These are phyloP conservation scores for Oncorhynchus gorbuscha DNA, from an alignment of 2,113 vertebrate species.

Conservation along the genomic window DNA sequence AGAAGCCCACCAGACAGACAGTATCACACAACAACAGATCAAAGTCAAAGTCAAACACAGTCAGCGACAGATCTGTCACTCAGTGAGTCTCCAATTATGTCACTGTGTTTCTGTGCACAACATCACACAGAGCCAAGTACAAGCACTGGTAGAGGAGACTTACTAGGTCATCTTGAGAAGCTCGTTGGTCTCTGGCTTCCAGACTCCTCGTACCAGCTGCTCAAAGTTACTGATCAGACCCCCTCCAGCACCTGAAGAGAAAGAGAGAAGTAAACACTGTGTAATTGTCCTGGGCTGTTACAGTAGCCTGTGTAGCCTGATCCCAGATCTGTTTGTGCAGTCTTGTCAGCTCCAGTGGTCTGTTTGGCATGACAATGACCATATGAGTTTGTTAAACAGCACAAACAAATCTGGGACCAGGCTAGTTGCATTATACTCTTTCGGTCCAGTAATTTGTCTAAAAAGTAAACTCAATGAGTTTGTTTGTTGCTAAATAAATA, in stretches of 20 bases:
- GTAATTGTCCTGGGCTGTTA: background rate
- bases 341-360: too few species aligned
- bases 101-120: background rate
- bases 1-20: background rate
- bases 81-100: background rate
- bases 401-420: too few species aligned
- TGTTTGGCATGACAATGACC: too few species aligned
- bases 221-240: conserved; percentile 90
- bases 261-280: background rate
- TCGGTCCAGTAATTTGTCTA: too few species aligned
- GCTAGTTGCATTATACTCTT: too few species aligned
- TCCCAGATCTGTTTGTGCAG: too few species aligned
- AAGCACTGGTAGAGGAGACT: conserved; percentile 48
- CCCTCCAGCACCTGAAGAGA: conserved; percentile 87
- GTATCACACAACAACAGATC: background rate
- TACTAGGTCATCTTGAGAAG: conserved; percentile 95
- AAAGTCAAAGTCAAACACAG: background rate
- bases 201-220: conserved; percentile 89
- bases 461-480: too few species aligned
- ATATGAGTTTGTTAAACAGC: too few species aligned
- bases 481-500: too few species aligned
- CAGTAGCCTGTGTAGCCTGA: too few species aligned
- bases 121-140: too few species aligned
- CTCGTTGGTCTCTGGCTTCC: conserved; percentile 92
- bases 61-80: background rate